Percentiles rank a stretch among this genome's conserved stretches.
phyloP scores from a whole-genome alignment of 1,140 invertebrate species.

The Nebria ingens region DNA sequence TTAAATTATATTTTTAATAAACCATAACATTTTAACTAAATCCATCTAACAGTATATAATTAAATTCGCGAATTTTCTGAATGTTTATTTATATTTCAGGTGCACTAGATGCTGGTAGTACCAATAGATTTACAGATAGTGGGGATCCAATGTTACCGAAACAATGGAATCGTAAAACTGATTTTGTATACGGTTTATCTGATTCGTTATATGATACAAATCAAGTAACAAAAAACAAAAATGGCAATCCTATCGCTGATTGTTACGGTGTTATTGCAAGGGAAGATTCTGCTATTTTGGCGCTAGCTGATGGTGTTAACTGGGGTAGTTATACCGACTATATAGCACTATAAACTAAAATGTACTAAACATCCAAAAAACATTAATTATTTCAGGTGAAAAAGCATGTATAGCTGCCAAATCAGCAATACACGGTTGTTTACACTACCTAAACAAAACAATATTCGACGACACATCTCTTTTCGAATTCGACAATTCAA shows the following conservation, averaged over 20 bases:
- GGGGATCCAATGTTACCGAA: slow-evolving; percentile 18
- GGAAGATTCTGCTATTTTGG: slow-evolving; percentile 68
- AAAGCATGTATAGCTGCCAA: slow-evolving; percentile 80
- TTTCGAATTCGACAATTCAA: slow-evolving; percentile 27
- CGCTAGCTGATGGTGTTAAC: slow-evolving; percentile 87
- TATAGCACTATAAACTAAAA: neutral
- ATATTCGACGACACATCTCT: slow-evolving; percentile 45
- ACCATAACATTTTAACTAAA: too few relatives aligned
- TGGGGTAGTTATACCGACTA: slow-evolving; percentile 58
- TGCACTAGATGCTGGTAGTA: slow-evolving; percentile 30
- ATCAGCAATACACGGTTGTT: slow-evolving; percentile 76
- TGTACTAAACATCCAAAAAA: neutral
- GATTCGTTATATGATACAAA: slow-evolving; percentile 71
- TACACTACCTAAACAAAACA: slow-evolving; percentile 74
- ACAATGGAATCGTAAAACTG: slow-evolving; percentile 56
- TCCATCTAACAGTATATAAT: too few relatives aligned
- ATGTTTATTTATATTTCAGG: slow-evolving; percentile 4
- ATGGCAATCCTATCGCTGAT: slow-evolving; percentile 85
- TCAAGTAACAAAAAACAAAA: slow-evolving; percentile 59
- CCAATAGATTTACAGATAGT: neutral
- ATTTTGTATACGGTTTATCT: slow-evolving; percentile 56
- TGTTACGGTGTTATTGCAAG: slow-evolving; percentile 76
- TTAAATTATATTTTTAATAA: too few relatives aligned
- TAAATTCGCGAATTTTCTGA: neutral
- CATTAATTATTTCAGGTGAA: slow-evolving; percentile 41